phyloP scores from a whole-genome alignment of 2,113 vertebrate genomes.

The Callipepla squamata region DNA sequence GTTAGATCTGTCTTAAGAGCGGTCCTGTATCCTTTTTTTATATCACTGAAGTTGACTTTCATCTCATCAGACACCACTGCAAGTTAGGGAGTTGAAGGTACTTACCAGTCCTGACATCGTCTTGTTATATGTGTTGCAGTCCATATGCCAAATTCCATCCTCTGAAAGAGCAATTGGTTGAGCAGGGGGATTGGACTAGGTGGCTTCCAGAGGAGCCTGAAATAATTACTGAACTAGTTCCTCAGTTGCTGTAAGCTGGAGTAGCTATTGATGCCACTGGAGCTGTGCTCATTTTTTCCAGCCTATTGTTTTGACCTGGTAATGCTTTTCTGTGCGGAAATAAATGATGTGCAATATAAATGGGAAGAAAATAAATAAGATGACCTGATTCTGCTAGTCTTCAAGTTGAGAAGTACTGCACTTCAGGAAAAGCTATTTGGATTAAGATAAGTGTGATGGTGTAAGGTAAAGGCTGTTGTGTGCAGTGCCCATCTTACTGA shows the following conservation, averaged over 20 bases:
- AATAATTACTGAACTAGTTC: not conserved
- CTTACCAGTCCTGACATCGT: not conserved
- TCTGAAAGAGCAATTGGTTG: not conserved
- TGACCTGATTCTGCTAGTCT: not conserved
- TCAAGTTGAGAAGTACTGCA: not conserved
- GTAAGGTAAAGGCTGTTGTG: not conserved
- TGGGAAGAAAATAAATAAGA: not conserved
- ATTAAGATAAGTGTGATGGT: not conserved
- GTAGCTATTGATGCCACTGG: not conserved
- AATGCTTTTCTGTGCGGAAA: not conserved
- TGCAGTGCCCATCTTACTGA: not conserved
- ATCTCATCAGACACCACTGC: not conserved
- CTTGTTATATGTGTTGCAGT: not conserved
- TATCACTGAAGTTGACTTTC: not conserved
- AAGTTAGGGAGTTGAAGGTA: not conserved
- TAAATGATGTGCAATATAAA: not conserved
- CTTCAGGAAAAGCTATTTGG: not conserved
- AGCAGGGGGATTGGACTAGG: not conserved
- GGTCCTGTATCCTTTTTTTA: conserved; percentile 5
- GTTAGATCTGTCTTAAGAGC: not conserved
- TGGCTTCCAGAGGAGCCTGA: not conserved
- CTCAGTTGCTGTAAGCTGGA: not conserved
- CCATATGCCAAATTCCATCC: not conserved
- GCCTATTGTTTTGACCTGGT: not conserved
- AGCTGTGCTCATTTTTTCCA: conserved; percentile 2